phyloP scores from a whole-genome alignment of 2,797 vertebrate species.

The Naso thynnoides region DNA sequence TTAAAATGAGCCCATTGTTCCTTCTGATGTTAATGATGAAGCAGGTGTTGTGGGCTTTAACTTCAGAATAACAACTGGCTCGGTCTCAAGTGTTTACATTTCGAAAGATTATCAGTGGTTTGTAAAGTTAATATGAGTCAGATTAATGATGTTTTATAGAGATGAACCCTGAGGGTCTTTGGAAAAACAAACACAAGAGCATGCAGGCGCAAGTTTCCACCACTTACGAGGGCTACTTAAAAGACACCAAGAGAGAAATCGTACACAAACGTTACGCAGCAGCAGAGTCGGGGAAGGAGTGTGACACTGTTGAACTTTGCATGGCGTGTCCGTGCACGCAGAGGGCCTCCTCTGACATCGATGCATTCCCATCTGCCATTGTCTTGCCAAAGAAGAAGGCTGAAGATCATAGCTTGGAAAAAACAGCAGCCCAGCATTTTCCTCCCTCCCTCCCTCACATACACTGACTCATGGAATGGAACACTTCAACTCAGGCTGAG shows the following conservation, averaged over 20 bases:
- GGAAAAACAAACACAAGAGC: constrained; percentile 45
- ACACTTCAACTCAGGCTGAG: constrained; percentile 44
- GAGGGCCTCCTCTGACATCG: constrained; percentile 61
- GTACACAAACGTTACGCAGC: constrained; percentile 40
- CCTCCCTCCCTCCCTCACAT: constrained; percentile 12
- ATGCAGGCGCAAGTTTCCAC: constrained; percentile 48
- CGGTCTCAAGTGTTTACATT: constrained; percentile 31
- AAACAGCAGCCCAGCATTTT: not conserved
- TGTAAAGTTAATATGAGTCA: constrained; percentile 42
- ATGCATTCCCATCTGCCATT: constrained; percentile 75
- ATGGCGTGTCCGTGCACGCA: constrained; percentile 69
- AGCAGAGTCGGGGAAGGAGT: constrained; percentile 51
- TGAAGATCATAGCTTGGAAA: constrained; percentile 47
- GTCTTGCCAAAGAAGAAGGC: constrained; percentile 54
- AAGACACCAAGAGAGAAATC: constrained; percentile 34
- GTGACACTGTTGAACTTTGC: constrained; percentile 70
- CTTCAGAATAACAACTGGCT: constrained; percentile 51
- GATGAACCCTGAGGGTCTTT: constrained; percentile 29
- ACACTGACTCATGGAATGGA: constrained; percentile 71
- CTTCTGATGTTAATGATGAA: constrained; percentile 69
- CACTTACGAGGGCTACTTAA: constrained; percentile 32
- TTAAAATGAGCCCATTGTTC: constrained; percentile 77
- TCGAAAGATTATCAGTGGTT: constrained; percentile 33
- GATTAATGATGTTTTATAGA: constrained; percentile 44
- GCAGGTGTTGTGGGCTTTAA: constrained; percentile 77